These are phyloP conservation scores for Ditula angustiorana DNA, from an alignment of 2,888 invertebrate species.

Conservation along the genomic window DNA sequence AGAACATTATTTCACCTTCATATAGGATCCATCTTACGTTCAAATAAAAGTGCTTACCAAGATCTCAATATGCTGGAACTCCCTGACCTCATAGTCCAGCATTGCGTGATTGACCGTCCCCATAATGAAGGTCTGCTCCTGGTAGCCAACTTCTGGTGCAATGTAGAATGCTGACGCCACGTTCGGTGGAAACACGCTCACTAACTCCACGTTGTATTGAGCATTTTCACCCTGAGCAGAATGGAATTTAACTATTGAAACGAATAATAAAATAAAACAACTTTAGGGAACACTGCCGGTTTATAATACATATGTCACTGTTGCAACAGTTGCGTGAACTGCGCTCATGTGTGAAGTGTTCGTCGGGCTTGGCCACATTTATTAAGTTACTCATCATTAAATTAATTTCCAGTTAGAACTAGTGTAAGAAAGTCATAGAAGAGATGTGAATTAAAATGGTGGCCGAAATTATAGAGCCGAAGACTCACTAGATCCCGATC, in stretches of 20 bases:
- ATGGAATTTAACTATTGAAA: background rate
- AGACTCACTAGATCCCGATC: slow-evolving; percentile 81
- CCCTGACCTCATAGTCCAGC: slow-evolving; percentile 85
- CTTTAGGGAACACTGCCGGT: no score
- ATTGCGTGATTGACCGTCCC: slow-evolving; percentile 80
- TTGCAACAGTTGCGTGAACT: no score
- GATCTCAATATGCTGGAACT: slow-evolving; percentile 75
- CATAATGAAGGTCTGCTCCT: slow-evolving; percentile 84
- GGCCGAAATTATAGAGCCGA: background rate
- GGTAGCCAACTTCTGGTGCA: slow-evolving; percentile 86
- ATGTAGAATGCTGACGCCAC: slow-evolving; percentile 84
- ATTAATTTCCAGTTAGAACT: no score
- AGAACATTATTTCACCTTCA: no score
- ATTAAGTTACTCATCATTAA: no score
- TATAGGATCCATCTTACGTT: no score
- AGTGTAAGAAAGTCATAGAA: no score
- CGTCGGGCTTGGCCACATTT: no score
- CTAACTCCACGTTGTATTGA: slow-evolving; percentile 79
- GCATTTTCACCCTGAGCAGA: slow-evolving; percentile 84
- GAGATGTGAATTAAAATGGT: background rate
- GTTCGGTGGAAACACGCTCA: slow-evolving; percentile 62
- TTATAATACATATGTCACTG: no score
- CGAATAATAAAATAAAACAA: no score
- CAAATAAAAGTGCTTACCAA: slow-evolving; percentile 63
- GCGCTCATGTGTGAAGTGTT: no score